These are phyloP conservation scores for Smithornis capensis DNA, from an alignment of 2,113 vertebrate genomes.

Conservation along the genomic window DNA sequence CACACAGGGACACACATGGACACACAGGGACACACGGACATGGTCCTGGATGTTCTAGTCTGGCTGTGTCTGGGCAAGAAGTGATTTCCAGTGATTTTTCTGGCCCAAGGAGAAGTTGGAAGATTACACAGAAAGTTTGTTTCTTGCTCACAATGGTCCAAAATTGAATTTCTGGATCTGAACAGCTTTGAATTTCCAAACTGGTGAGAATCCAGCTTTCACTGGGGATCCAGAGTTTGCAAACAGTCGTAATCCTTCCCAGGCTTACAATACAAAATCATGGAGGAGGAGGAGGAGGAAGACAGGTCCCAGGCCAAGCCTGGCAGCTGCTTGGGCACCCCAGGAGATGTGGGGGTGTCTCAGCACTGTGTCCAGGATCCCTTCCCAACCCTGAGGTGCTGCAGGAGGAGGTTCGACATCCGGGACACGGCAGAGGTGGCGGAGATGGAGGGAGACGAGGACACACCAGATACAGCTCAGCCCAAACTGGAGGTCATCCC, in stretches of 20 bases:
- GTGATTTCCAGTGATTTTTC: not conserved
- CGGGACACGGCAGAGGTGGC: not conserved
- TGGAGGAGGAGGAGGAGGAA: not conserved
- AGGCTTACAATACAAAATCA: accelerated
- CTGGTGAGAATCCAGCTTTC: not conserved
- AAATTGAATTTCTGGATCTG: not conserved
- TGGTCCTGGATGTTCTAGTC: accelerated
- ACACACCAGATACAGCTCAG: accelerated
- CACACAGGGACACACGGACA: too few relatives aligned
- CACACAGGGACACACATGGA: not conserved
- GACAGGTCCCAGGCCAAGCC: not conserved
- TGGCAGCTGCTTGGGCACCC: not conserved
- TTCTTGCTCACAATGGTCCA: not conserved
- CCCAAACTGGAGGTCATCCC: not conserved
- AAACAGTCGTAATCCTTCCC: not conserved
- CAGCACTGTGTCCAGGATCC: accelerated
- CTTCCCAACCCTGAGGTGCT: not conserved
- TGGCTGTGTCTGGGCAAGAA: not conserved
- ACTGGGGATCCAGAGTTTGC: not conserved
- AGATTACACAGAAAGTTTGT: not conserved
- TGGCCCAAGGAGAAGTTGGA: not conserved
- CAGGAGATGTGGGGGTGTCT: not conserved
- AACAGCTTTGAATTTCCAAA: not conserved
- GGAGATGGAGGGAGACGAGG: not conserved
- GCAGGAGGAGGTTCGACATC: not conserved